Base-by-base conservation (phyloP, 2,113 vertebrate species). In the Ondatra zibethicus region DNA sequence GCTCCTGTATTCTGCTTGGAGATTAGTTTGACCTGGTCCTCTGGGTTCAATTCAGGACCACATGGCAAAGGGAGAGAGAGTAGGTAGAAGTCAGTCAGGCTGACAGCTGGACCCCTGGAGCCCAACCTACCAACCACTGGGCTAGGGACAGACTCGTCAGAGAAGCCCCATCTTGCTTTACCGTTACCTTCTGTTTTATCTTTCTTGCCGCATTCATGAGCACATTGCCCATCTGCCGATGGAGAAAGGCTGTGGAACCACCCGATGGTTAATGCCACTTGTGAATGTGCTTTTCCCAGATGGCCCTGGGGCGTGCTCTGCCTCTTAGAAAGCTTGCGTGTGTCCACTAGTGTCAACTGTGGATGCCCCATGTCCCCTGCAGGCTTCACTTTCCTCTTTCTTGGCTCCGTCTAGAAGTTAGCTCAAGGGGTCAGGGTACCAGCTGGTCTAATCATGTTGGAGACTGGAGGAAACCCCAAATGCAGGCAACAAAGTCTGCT, bases 261-360 rank as follows among this genome's bases (percentile, higher is more conserved):
- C 47, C 78, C 33, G 19, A 39, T 4, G 12, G 31, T 31, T 91
- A 3, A 45, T n/a, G 70, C 52, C 33, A 10, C 23, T 65, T 0
- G 0, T 47, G 58, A 85, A 11, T 8, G 0, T 45, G 80, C 31
- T 89, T 63, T 76, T 17, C n/a, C 19, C 55, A 39, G 61, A 3
- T 0, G 14, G 45, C 92, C 63, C 39, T 25, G 75, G 36, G 12
- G 52, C 19, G 4, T 70, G 55, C 61, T 14, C 17, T 7, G 11
- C 14, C 36, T 85, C 92, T 70, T 23, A 6, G 65, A 63, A 33
- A 25, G 16, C 42, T 63, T 93, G 75, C 31, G 5, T 45, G 23
- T 81, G 42, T 87, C 21, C 29, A 78, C 72, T 86, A 23, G 29
- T 13, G 9, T 12, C 0, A 0, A 1, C 2, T 3, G 29, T 17